Percentiles rank a stretch among this genome's conserved stretches.
These are phyloP conservation scores for Corbicula japonica DNA, from an alignment of 2,888 invertebrate genomes.

Conservation along the genomic window DNA sequence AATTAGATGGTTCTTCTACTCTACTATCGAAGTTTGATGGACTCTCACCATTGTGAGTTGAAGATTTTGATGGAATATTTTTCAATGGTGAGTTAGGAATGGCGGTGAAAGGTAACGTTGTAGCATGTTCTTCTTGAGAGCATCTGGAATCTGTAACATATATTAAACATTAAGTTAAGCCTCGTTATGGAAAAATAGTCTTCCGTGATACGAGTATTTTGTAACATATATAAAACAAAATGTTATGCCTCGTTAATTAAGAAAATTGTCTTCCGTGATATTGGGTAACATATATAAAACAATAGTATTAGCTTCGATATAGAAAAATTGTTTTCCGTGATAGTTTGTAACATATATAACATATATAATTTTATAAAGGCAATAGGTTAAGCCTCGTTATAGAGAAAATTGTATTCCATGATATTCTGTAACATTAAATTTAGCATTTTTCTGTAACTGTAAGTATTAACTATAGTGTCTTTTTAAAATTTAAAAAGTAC, in stretches of 20 bases:
- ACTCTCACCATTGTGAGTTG: neutral
- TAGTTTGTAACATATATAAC: too few species aligned
- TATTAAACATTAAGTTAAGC: neutral
- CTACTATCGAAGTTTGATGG: slow-evolving; percentile 9
- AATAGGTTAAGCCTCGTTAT: neutral
- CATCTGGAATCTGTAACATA: slow-evolving; percentile 33
- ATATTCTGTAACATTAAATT: neutral
- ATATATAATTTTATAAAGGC: too few species aligned
- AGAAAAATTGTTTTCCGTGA: too few species aligned
- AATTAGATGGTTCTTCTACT: neutral
- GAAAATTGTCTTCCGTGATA: neutral
- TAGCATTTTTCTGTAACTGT: neutral
- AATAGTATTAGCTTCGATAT: neutral
- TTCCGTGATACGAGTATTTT: neutral
- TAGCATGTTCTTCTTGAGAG: neutral
- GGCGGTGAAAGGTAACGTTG: neutral
- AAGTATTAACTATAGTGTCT: neutral
- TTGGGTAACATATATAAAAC: neutral
- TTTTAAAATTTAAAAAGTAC: neutral
- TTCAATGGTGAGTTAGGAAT: neutral
- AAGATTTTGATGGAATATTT: slow-evolving; percentile 15
- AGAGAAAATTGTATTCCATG: neutral
- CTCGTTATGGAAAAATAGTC: neutral
- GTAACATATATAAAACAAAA: neutral
- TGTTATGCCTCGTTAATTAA: neutral